Percentiles rank a stretch among this genome's conserved stretches.
These are phyloP conservation scores for Stichopus horrens DNA, from an alignment of 53 echinoderm and acorn worm genomes.

Conservation along the genomic window DNA sequence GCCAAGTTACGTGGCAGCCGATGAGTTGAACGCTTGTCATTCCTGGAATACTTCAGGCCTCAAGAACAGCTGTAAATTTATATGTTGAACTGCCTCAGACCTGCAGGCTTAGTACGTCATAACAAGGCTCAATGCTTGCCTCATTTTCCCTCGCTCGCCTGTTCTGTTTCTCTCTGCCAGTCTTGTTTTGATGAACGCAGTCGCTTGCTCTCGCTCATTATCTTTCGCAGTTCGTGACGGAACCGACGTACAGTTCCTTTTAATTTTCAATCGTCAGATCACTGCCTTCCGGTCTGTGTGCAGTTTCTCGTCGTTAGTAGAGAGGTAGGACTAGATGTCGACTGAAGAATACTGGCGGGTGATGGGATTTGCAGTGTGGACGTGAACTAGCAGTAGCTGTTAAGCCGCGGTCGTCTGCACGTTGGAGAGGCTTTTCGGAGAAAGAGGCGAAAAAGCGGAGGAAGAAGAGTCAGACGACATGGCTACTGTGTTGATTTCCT, in stretches of 20 bases:
- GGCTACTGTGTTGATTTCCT: slow-evolving; percentile 65
- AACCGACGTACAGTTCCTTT: slow-evolving; percentile 12
- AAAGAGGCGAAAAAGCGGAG: slow-evolving; percentile 17
- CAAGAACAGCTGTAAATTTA: slow-evolving; percentile 46
- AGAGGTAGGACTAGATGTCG: not conserved
- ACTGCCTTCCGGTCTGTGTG: slow-evolving; percentile 44
- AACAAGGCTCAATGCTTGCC: slow-evolving; percentile 6
- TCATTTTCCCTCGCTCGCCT: not conserved
- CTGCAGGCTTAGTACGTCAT: slow-evolving; percentile 47
- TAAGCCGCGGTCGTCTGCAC: slow-evolving; percentile 2
- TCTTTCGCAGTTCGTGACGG: slow-evolving; percentile 1
- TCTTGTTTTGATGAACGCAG: slow-evolving; percentile 21
- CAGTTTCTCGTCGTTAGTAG: not conserved
- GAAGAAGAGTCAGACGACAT: slow-evolving; percentile 3
- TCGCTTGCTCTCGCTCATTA: not conserved
- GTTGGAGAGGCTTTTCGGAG: not conserved
- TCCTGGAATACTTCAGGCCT: slow-evolving; percentile 46
- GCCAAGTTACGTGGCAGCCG: slow-evolving; percentile 31
- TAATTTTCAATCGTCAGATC: slow-evolving; percentile 2
- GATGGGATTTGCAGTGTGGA: slow-evolving; percentile 32
- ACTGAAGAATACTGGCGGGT: not conserved
- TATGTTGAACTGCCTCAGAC: slow-evolving; percentile 21
- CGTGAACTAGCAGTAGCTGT: not conserved
- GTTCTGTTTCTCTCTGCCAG: not conserved
- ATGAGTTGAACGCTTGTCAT: slow-evolving; percentile 43